phyloP scores from a whole-genome alignment of 1,140 invertebrate species.

The Schlechtendalia chinensis region DNA sequence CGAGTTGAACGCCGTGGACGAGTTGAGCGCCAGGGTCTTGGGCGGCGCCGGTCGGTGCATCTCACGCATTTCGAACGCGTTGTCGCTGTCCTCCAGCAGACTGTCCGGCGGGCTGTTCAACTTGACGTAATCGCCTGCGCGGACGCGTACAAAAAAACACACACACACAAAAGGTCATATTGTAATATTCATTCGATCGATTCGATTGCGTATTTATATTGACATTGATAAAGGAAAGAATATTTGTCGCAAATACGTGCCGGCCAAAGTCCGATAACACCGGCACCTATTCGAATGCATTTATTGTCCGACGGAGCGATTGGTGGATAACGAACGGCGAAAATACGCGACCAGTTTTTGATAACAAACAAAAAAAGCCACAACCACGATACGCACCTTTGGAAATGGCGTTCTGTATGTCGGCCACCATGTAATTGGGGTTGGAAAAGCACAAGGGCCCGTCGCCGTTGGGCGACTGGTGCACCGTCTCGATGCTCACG shows the following conservation, averaged over 20 bases:
- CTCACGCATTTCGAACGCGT: constrained; percentile 54
- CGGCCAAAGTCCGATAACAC: too few species aligned
- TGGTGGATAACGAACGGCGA: too few species aligned
- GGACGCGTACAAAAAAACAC: too few species aligned
- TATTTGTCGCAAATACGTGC: too few species aligned
- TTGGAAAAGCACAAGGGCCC: constrained; percentile 60
- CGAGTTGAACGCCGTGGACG: constrained; percentile 42
- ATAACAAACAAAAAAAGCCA: too few species aligned
- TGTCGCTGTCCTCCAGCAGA: constrained; percentile 54
- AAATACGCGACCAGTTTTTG: too few species aligned
- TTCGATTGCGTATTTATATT: too few species aligned
- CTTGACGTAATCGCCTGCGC: constrained; percentile 47
- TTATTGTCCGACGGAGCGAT: too few species aligned
- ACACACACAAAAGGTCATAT: too few species aligned
- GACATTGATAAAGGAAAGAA: too few species aligned
- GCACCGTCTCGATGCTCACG: constrained; percentile 69
- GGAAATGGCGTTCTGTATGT: constrained; percentile 45
- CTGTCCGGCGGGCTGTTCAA: constrained; percentile 55
- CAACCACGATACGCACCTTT: constrained; percentile 40
- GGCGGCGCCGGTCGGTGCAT: constrained; percentile 56
- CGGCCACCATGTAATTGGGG: constrained; percentile 68
- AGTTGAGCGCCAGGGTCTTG: constrained; percentile 56
- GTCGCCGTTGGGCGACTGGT: constrained; percentile 54
- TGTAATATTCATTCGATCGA: too few species aligned
- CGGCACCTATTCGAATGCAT: too few species aligned